These are phyloP conservation scores for Symphodus melops DNA, from an alignment of 2,113 vertebrate genomes.

Conservation along the genomic window DNA sequence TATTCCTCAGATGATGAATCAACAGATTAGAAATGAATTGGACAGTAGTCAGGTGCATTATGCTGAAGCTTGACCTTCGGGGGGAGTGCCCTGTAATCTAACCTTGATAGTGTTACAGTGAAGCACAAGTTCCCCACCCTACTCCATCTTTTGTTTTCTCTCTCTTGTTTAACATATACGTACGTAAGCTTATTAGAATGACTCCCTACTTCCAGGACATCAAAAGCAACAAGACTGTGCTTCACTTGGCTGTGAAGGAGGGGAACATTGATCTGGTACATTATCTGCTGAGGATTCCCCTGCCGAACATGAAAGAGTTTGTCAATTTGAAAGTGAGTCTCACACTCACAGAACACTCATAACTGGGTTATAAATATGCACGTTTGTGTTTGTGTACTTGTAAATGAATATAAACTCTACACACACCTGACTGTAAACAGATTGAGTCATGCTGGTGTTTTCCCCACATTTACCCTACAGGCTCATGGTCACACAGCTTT, in stretches of 20 bases:
- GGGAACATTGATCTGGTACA: conserved; percentile 87
- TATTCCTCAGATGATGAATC: background rate
- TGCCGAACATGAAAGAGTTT: conserved; percentile 83
- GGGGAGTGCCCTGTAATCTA: conserved; percentile 41
- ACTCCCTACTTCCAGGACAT: conserved; percentile 85
- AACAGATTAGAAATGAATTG: background rate
- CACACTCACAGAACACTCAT: conserved; percentile 19
- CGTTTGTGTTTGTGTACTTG: background rate
- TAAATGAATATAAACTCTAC: background rate
- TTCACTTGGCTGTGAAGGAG: conserved; percentile 92
- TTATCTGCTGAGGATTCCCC: conserved; percentile 83
- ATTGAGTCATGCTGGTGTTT: conserved; percentile 5
- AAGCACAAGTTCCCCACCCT: background rate
- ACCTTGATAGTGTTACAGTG: conserved; percentile 17
- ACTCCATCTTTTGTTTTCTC: conserved; percentile 29
- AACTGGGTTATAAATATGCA: background rate
- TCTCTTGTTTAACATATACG: conserved; percentile 21
- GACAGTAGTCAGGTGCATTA: background rate
- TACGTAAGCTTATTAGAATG: conserved; percentile 10
- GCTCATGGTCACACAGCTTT: conserved; percentile 93
- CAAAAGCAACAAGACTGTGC: conserved; percentile 91
- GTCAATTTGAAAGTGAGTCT: conserved; percentile 91
- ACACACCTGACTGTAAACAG: background rate
- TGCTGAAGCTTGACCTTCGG: conserved; percentile 19
- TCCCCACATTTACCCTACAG: conserved; percentile 63